Conservation (phyloP, 2,113 vertebrate species). For the Cygnus atratus region DNA sequence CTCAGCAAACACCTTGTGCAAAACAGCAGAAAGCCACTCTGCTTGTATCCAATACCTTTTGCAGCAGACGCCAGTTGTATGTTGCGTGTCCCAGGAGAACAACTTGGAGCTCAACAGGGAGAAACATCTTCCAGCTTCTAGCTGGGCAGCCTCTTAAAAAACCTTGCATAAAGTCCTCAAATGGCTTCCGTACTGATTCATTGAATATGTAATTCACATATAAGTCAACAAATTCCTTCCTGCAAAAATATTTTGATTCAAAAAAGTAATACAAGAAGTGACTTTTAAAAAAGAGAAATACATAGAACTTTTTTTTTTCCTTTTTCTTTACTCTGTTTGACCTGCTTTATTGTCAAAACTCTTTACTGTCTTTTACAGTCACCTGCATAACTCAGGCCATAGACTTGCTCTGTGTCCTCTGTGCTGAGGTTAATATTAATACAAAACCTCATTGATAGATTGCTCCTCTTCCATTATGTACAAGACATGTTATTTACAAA, state of each 20-base stretch:
- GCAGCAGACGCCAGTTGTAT: slow-evolving; percentile 67
- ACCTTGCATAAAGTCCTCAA: slow-evolving; percentile 61
- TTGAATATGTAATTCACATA: slow-evolving; percentile 69
- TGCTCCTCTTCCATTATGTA: neutral
- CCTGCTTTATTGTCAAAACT: neutral
- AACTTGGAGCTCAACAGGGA: slow-evolving; percentile 62
- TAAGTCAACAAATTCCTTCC: slow-evolving; percentile 73
- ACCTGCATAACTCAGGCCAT: neutral
- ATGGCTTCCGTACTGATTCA: slow-evolving; percentile 59
- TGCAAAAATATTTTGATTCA: slow-evolving; percentile 28
- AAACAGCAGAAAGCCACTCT: neutral
- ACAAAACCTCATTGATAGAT: neutral
- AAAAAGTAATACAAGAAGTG: neutral
- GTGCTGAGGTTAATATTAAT: neutral
- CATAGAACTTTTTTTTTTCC: neutral
- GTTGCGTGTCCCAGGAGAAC: slow-evolving; percentile 51
- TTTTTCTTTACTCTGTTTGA: neutral
- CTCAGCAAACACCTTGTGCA: neutral
- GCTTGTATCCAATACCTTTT: slow-evolving; percentile 32
- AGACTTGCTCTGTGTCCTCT: neutral
- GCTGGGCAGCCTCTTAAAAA: slow-evolving; percentile 69
- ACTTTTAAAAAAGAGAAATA: neutral
- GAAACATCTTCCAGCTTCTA: slow-evolving; percentile 60
- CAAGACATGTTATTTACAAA: rapidly evolving
- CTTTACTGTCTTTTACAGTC: neutral